Evolutionary conservation across 2,113 vertebrate genomes (phyloP), one percentile per base, ranked within the genome.

Genomic region (Dolichallabes microphthalmus): DNA sequence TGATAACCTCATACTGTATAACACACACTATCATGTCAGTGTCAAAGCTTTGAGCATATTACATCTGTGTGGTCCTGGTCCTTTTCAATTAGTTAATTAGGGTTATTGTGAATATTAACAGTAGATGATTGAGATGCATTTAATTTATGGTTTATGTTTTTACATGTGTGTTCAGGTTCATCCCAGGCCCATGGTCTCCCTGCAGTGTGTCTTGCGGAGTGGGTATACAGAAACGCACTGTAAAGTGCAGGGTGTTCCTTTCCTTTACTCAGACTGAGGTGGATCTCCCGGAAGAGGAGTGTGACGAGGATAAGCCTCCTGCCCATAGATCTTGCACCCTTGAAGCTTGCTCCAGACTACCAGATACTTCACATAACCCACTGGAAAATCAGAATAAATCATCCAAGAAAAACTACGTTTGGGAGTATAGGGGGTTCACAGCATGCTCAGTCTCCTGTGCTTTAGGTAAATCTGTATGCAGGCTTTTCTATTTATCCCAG

Each of bases 221-320:
- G 0, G 97, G 97, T 1, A 0, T 90, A 3, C 97, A 98, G 90
- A 93, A 92, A 6, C 94, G 97, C 0, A 92, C 92, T 0, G 93
- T 98, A 68, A 96, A 93, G 89, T 98, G 97, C 87, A 94, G 89
- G 7, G 95, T 97, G 45, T 94, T 97, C 3, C 96, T 98, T 0
- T 90, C 95, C 0, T 98, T 98, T 80, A 96, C 96, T 2, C 96
- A 96, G 92, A 93, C 96, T 0, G 97, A 97, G 86, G 92, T 96
- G 0, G 97, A 98, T 45, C 95, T 98, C 71, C 97, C 97, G 0
- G 95, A 97, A 53, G 96, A 96, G 66, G 97, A 98, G 83, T 98
- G 97, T 25, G 94, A 93, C 0, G 92, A 93, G 0, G 92, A 93
- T 61, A 91, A 88, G 87, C 96, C 93, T 8, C 83, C 88, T 20